Evolutionary conservation across 2,113 vertebrate genomes (phyloP).

Genomic region (Crotalus viridis): DNA sequence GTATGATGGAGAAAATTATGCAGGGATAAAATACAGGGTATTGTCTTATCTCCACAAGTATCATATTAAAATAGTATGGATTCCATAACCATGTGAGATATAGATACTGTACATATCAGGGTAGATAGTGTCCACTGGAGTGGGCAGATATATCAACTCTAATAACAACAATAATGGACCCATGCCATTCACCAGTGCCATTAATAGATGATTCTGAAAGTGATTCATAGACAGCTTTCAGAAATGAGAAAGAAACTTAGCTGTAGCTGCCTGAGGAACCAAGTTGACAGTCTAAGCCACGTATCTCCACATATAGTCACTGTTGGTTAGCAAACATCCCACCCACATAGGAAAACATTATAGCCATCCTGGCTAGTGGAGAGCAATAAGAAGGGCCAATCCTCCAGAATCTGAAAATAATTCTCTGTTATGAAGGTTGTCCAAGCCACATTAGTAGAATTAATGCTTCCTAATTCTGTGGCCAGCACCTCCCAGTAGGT

Average conservation of each 20-base stretch:
- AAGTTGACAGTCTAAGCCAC: neutral
- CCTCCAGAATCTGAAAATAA: neutral
- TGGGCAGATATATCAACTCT: neutral
- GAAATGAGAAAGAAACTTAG: neutral
- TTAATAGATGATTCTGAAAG: neutral
- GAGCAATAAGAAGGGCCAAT: neutral
- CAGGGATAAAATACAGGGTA: neutral
- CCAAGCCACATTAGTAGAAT: neutral
- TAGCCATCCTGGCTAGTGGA: neutral
- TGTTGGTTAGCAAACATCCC: neutral
- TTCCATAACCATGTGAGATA: neutral
- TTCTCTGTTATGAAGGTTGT: neutral
- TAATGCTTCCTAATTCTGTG: neutral
- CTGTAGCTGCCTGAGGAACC: neutral
- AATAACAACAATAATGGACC: neutral
- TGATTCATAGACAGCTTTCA: neutral
- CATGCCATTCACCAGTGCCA: neutral
- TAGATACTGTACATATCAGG: neutral
- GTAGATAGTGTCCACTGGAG: neutral
- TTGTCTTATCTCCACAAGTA: neutral
- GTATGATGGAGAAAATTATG: neutral
- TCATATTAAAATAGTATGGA: neutral
- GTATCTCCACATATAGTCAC: neutral
- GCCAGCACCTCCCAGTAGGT: neutral
- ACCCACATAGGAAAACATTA: neutral